phyloP scores from a whole-genome alignment of 2,113 vertebrate genomes.

The Lepisosteus oculatus region DNA sequence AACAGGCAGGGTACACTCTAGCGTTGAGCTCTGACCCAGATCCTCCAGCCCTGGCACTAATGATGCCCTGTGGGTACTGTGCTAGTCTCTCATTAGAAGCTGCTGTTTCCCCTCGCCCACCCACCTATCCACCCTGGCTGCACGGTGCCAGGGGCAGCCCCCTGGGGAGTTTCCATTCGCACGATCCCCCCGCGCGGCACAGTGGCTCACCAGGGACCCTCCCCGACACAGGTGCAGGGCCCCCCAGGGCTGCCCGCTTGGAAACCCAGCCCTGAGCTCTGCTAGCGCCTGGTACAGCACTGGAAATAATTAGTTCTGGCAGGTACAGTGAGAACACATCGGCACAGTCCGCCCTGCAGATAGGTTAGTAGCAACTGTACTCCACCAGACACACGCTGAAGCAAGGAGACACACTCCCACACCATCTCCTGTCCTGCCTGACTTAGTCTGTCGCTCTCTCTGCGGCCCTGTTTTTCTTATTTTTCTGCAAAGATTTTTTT shows the following conservation, averaged over 20 bases:
- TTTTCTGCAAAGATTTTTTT: too few relatives aligned
- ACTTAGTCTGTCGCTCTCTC: too few relatives aligned
- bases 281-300: constrained; percentile 60
- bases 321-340: constrained; percentile 63
- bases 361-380: constrained; percentile 51
- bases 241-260: constrained; percentile 52
- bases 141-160: constrained; percentile 45
- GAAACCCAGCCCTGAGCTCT: constrained; percentile 48
- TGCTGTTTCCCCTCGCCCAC: neutral
- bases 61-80: constrained; percentile 62
- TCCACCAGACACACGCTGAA: constrained; percentile 11
- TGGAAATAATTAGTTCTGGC: constrained; percentile 83
- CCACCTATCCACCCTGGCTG: neutral
- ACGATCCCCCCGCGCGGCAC: constrained; percentile 23
- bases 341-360: constrained; percentile 36
- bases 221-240: constrained; percentile 78
- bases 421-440: neutral
- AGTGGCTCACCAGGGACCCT: constrained; percentile 39
- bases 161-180: constrained; percentile 39
- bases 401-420: constrained; percentile 32
- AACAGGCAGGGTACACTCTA: constrained; percentile 42
- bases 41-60: constrained; percentile 62
- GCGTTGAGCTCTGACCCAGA: constrained; percentile 64
- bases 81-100: constrained; percentile 64
- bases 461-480: too few relatives aligned